These are phyloP conservation scores for Dasypolia templi DNA, from an alignment of 2,888 invertebrate genomes.

Conservation along the genomic window DNA sequence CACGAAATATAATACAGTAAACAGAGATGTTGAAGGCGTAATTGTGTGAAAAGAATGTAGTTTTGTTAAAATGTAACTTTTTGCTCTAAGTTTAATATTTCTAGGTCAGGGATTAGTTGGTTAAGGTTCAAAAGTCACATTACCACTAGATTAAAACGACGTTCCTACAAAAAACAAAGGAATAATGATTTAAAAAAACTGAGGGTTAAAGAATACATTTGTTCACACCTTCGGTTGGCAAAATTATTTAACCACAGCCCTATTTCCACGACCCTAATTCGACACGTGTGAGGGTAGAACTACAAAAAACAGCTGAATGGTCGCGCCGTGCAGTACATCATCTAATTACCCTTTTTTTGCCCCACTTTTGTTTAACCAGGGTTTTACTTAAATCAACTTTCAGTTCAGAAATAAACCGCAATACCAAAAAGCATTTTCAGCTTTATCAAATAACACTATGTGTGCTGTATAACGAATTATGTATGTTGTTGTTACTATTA, in stretches of 20 bases:
- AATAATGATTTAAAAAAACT: not conserved
- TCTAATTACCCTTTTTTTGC: conserved; percentile 46
- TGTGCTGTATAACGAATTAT: not conserved
- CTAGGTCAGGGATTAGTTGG: conserved; percentile 21
- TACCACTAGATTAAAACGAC: not conserved
- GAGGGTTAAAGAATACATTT: conserved; percentile 7
- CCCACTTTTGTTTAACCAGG: conserved; percentile 14
- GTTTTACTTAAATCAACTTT: conserved; percentile 20
- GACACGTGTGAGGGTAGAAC: conserved; percentile 12
- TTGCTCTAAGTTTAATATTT: conserved; percentile 15
- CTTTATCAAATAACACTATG: not conserved
- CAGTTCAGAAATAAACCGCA: conserved; percentile 12
- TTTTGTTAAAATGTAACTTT: conserved; percentile 38
- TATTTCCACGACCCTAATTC: conserved; percentile 9
- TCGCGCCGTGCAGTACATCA: conserved; percentile 18
- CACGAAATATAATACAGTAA: conserved; percentile 51
- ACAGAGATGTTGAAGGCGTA: conserved; percentile 63
- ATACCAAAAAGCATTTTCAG: not conserved
- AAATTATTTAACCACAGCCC: not conserved
- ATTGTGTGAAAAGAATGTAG: conserved; percentile 62
- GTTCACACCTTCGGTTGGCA: not conserved
- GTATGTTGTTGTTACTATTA: not conserved
- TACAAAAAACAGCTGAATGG: conserved; percentile 31
- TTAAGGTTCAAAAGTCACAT: not conserved
- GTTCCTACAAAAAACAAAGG: not conserved